Conservation (phyloP, 2,113 vertebrate genomes). For the Plecotus auritus region DNA sequence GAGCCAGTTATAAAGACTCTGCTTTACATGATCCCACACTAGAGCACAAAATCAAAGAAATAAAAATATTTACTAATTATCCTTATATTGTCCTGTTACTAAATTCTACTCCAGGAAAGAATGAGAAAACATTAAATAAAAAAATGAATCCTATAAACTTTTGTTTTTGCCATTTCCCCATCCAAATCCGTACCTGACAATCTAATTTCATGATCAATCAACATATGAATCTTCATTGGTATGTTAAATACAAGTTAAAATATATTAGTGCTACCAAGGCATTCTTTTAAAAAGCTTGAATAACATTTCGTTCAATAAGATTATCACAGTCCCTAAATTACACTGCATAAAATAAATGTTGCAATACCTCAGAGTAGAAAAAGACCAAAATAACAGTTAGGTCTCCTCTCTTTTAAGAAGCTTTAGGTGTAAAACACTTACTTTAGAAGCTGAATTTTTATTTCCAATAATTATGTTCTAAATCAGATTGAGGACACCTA, state of each 20-base stretch:
- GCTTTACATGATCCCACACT: slow-evolving; percentile 99
- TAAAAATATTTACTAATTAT: slow-evolving; percentile 20
- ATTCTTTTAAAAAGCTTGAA: neutral
- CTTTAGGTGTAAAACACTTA: neutral
- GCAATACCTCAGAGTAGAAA: neutral
- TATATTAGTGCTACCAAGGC: neutral
- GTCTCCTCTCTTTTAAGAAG: neutral
- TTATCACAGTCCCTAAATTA: neutral
- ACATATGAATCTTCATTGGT: slow-evolving; percentile 2
- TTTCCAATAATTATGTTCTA: slow-evolving; percentile 31
- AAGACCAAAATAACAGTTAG: neutral
- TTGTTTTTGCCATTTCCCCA: slow-evolving; percentile 7
- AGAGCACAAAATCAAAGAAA: slow-evolving; percentile 53
- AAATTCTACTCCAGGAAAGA: neutral
- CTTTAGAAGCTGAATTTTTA: slow-evolving; percentile 10
- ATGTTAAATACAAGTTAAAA: slow-evolving; percentile 14
- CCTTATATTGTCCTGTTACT: neutral
- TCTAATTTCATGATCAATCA: slow-evolving; percentile 10
- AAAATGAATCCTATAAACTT: neutral
- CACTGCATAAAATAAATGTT: slow-evolving; percentile 6
- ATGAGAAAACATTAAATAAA: neutral
- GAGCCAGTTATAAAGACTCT: slow-evolving; percentile 96
- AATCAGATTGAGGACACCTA: slow-evolving; percentile 2
- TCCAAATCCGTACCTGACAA: neutral
- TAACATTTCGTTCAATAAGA: neutral